Conservation (phyloP, 2,113 vertebrate genomes). For the Thamnophis sirtalis region DNA sequence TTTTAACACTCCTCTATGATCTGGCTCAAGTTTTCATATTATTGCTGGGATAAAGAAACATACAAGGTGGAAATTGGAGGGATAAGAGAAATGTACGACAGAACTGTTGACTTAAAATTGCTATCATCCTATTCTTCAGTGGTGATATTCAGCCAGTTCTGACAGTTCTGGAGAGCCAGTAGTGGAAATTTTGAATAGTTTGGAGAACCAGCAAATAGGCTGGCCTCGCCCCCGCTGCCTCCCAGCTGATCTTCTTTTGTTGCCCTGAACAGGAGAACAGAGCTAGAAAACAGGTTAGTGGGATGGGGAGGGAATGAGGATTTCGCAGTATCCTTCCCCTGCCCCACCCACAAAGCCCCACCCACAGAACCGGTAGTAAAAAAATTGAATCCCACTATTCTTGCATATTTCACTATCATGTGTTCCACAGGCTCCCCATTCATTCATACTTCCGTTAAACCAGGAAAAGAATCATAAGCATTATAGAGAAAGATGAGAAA, state of each 20-base stretch:
- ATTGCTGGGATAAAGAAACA: neutral
- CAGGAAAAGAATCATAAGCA: neutral
- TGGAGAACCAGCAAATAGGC: too few species aligned
- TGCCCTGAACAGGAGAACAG: too few species aligned
- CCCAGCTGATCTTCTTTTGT: too few species aligned
- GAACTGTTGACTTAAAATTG: neutral
- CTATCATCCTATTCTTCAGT: neutral
- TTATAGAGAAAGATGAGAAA: neutral
- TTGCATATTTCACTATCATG: neutral
- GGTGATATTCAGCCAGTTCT: too few species aligned
- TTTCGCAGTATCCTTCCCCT: too few species aligned
- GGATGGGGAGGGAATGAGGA: too few species aligned
- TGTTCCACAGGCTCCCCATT: neutral
- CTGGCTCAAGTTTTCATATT: neutral
- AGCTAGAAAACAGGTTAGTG: too few species aligned
- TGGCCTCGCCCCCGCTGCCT: too few species aligned
- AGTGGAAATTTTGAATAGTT: too few species aligned
- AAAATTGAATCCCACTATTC: neutral
- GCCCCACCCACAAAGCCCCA: too few species aligned
- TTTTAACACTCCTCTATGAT: neutral
- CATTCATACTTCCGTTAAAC: neutral
- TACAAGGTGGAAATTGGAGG: rapidly evolving
- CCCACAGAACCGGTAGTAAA: too few species aligned
- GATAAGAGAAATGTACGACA: neutral
- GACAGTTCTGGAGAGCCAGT: too few species aligned